Evolutionary conservation across 2,888 invertebrate genomes (phyloP), one percentile per base, ranked within the genome.

Genomic region (Abrostola tripartita): DNA sequence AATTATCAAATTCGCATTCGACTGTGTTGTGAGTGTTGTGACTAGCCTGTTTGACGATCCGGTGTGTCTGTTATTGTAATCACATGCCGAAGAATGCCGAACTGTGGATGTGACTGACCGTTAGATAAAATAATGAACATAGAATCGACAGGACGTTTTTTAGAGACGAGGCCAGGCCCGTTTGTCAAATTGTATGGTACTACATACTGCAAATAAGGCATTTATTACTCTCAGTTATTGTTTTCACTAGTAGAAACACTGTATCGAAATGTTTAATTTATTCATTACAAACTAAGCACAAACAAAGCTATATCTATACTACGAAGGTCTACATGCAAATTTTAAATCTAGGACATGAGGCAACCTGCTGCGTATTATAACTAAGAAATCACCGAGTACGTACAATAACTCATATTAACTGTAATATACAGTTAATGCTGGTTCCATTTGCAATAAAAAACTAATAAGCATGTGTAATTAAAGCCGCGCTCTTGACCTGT

Each of bases 341-440:
- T 78, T 63, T 37, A 62, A 74, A 82, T 79, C 68, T 84, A 82
- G 79, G 77, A 76, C 84, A 78, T 60, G 68, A 71, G 65, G 59
- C 74, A 71, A 71, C 81, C 75, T 74, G 73, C 66, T 79, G 81
- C 49, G 78, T 72, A 70, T 65, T 54, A 71, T 70, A 68, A 73
- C 70, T 56, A 60, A 68, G 57, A 58, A 70, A 75, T 78, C 60
- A 76, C 76, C 69, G 68, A 74, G 64, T 55, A 76, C 59, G 68
- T 58, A 78, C 66, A 71, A 76, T 76, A 74, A 68, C 71, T 74
- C 69, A 71, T 67, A 77, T 80, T 80, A 82, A 85, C 85, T 78
- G 84, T 85, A 81, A 65, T 79, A 70, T 80, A 86, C 84, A 79
- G 83, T 83, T 84, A 83, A 81, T 82, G 65, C 55, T 41, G 68